Evolutionary conservation across 2,797 vertebrate species (phyloP), one percentile per base, ranked within the genome.

Genomic region (Pangasius djambal): DNA sequence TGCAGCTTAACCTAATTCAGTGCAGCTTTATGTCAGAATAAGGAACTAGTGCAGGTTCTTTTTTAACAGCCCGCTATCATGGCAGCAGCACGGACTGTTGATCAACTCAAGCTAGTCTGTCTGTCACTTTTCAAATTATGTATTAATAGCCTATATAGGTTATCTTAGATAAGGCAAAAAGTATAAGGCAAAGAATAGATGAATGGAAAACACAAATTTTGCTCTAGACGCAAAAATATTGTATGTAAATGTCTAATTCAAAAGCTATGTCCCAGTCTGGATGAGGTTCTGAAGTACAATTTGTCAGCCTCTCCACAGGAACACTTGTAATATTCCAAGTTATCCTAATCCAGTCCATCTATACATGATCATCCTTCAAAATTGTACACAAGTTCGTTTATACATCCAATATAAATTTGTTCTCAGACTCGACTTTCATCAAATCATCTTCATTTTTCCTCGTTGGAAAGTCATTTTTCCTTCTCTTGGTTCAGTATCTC

Each of bases 381-480:
- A 61, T 75, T 10, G 0, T 65, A 78, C 72, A 63, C 8, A 78
- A 63, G 40, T 87, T 77, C 7, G 4, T 86, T 50, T 77, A 79
- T 67, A 79, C 65, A 82, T 85, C 50, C 74, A 67, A n/a, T n/a
- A 75, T 78, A 87, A 89, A 88, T 90, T 69, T 67, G 61, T 87
- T 82, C 67, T 59, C 31, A 31, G 75, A 52, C 7, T 67, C 20
- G 0, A 28, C 34, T 89, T 90, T 88, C 25, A 44, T 88, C 78
- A 89, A 90, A 83, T 37, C 15, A 86, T 82, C 31, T 37, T 88
- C n/a, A 74, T 89, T 88, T 81, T 69, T 87, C 6, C 50, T 69
- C 18, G n/a, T 88, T 70, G 25, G 88, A 92, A 88, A 70, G 25
- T 94, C 90, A 89, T 92, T 93, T 52, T 74, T 57, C 48, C 50